A percentile compares a stretch with the other conserved stretches of the same genome.
phyloP scores from a whole-genome alignment of 37 sponge, comb jelly and placozoan genomes.

The Ianthella basta region DNA sequence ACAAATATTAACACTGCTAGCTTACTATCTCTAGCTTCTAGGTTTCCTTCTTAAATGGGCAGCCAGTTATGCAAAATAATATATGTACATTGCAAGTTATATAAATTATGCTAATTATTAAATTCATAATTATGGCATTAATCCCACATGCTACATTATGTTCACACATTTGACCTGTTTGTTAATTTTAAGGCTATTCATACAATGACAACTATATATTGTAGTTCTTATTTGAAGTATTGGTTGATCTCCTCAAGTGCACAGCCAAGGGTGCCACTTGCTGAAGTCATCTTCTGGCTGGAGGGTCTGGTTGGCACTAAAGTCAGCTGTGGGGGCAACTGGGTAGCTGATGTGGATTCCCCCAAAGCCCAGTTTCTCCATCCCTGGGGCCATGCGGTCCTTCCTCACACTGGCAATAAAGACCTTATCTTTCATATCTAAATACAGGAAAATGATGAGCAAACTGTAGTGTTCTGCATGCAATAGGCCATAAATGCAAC shows the following conservation, averaged over 20 bases:
- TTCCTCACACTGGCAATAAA: conserved; percentile 5
- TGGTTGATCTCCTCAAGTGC: too few species aligned
- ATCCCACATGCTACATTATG: not conserved
- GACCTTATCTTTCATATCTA: not conserved
- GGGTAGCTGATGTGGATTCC: conserved; percentile 3
- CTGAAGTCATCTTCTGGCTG: not conserved
- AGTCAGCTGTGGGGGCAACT: not conserved
- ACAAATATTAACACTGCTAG: not conserved
- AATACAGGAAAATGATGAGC: not conserved
- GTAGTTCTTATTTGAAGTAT: not conserved
- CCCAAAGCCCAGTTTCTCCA: not conserved
- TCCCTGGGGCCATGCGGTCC: not conserved
- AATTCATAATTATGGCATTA: too few species aligned
- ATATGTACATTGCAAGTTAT: too few species aligned
- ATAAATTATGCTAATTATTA: too few species aligned
- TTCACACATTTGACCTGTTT: not conserved
- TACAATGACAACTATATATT: not conserved
- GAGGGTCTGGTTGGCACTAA: not conserved
- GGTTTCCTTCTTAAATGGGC: not conserved
- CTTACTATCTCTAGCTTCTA: not conserved
- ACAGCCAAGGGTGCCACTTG: not conserved
- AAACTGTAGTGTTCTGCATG: too few species aligned
- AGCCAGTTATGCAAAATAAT: too few species aligned
- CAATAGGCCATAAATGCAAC: too few species aligned
- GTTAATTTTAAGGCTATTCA: not conserved